Conservation (phyloP, 2,113 vertebrate species). For the Ia io region DNA sequence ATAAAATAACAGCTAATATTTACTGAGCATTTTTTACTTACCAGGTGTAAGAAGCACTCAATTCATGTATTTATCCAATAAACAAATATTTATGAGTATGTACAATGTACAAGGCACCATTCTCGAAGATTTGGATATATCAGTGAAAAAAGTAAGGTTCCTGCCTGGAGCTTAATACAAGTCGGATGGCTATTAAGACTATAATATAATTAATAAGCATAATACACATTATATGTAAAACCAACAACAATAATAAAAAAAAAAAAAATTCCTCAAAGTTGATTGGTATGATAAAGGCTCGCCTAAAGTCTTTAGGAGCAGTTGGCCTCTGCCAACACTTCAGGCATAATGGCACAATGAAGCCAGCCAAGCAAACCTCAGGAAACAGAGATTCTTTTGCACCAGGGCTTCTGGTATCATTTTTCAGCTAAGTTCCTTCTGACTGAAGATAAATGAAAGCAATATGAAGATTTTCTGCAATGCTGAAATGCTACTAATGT, state of each 20-base stretch:
- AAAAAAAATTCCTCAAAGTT: background rate
- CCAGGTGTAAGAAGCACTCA: background rate
- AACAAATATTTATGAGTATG: background rate
- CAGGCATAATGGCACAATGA: background rate
- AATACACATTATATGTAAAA: background rate
- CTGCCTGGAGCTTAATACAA: background rate
- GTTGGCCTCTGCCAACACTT: background rate
- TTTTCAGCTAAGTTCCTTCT: background rate
- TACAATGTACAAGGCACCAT: background rate
- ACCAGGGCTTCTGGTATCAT: background rate
- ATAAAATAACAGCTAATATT: background rate
- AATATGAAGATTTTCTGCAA: background rate
- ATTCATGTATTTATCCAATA: background rate
- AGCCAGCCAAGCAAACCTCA: background rate
- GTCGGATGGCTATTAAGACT: background rate
- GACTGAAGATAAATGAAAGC: background rate
- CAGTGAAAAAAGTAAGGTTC: background rate
- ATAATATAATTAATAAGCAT: background rate
- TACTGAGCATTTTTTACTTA: background rate
- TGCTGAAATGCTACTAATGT: background rate
- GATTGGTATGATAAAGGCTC: background rate
- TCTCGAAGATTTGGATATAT: background rate
- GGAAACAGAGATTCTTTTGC: background rate
- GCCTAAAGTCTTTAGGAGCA: background rate
- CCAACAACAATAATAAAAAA: background rate